Evolutionary conservation across 2,888 invertebrate genomes (phyloP), one percentile per base, ranked within the genome.

Genomic region (Watsonalla cultraria): DNA sequence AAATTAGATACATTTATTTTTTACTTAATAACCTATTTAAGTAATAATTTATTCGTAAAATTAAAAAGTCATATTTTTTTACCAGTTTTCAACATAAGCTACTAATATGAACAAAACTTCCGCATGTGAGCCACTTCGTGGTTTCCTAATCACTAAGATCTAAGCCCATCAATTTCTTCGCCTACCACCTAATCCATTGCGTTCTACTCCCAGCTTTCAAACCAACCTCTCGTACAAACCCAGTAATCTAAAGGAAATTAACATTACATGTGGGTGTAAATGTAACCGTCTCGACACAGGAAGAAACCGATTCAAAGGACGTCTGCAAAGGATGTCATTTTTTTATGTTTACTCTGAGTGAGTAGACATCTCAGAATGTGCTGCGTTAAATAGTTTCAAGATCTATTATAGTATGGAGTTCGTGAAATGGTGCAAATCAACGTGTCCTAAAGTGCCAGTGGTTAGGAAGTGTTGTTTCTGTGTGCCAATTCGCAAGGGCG

Each of bases 401-500:
- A 42, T 42, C 8, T 11, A 42, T 42, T 42, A 42, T 8, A 42
- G 9, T 11, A 42, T 47, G 46, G 68, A 61, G 46, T 75, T 64
- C 64, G 65, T 72, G 61, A 73, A 73, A 63, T 51, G 69, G 55
- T 76, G 68, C 50, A 68, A 69, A 60, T 54, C 61, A 7, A 68
- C 65, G 49, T 82, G 78, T 59, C 72, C 75, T 7, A 64, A 55
- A 33, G 54, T 77, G 54, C 80, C 80, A 8, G 66, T 77, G 0
- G 66, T 75, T 42, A 74, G 69, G 48, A 84, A 84, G 71, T 86
- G 86, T 24, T 86, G 86, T 54, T 84, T 80, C 52, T 84, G 79
- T 60, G 78, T 86, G 47, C 84, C 86, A 0, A 68, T 83, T 7
- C 65, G 82, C 33, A 78, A 71, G 60, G 86, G 85, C 11, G 76